Conservation (phyloP, 1,140 invertebrate species). For the Scylla paramamosain region DNA sequence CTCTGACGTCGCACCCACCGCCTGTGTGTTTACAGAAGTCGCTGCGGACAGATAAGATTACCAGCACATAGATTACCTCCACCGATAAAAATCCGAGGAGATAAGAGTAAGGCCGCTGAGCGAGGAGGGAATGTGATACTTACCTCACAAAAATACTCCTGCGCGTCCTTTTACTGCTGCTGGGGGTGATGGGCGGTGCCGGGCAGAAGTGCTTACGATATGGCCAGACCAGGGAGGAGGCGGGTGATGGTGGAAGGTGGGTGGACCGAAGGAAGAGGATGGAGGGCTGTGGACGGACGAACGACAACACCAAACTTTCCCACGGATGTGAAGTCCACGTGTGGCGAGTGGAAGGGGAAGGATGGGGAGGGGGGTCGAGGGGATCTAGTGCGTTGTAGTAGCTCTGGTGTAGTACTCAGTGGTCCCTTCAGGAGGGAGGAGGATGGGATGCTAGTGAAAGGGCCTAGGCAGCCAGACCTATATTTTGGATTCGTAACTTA, state of each 20-base stretch:
- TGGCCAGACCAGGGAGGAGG: no score
- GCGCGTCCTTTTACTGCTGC: no score
- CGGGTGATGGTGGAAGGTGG: background rate
- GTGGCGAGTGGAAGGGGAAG: background rate
- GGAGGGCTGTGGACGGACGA: background rate
- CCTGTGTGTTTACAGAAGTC: background rate
- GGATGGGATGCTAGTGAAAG: background rate
- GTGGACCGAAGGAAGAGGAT: background rate
- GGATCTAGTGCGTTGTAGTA: background rate
- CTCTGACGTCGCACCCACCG: background rate
- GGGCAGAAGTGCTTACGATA: background rate
- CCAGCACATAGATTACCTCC: background rate
- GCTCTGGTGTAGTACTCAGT: background rate
- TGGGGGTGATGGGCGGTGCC: background rate
- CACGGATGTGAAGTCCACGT: background rate
- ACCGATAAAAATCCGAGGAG: background rate
- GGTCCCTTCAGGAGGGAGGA: background rate
- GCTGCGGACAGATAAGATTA: slow-evolving; percentile 12
- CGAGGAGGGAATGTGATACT: background rate
- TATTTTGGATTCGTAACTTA: background rate
- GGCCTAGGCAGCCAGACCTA: background rate
- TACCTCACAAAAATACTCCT: no score
- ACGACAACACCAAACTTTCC: no score
- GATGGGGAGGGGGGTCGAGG: background rate
- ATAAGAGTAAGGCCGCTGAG: background rate